phyloP scores from a whole-genome alignment of 1,140 invertebrate genomes.

The Hetaerina americana region DNA sequence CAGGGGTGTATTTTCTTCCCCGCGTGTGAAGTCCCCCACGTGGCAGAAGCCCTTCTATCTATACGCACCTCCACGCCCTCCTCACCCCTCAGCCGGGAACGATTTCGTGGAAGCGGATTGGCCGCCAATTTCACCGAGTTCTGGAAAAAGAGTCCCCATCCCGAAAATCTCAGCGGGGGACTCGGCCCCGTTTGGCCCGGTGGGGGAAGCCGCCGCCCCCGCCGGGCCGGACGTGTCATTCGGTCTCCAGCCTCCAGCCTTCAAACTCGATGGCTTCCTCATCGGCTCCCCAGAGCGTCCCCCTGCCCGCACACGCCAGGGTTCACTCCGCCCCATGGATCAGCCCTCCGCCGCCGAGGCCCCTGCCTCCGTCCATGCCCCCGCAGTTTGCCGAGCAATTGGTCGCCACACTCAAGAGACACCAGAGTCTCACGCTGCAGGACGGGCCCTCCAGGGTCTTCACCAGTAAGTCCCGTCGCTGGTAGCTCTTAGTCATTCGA shows the following conservation, averaged over 20 bases:
- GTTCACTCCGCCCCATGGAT: no score
- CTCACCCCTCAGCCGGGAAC: no score
- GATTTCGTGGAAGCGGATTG: no score
- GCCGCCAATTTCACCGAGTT: no score
- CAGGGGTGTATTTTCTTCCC: no score
- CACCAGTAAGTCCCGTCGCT: background rate
- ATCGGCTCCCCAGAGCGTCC: background rate
- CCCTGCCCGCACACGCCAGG: no score
- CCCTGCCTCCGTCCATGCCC: background rate
- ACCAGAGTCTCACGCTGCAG: background rate
- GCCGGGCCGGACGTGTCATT: background rate
- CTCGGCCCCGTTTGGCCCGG: background rate
- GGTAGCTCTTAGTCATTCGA: no score
- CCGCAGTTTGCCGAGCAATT: background rate
- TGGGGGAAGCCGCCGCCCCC: background rate
- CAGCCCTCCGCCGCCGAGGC: background rate
- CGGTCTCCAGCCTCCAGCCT: background rate
- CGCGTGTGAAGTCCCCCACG: no score
- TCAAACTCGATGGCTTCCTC: background rate
- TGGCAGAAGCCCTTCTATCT: no score
- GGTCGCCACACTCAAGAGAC: background rate
- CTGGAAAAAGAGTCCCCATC: no score
- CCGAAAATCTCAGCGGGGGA: background rate
- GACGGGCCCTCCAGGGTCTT: background rate
- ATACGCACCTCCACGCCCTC: no score